Percentiles rank a stretch among this genome's conserved stretches.
Evolutionary conservation across 2,888 invertebrate species (phyloP).

Genomic region (Dastarcus helophoroides): DNA sequence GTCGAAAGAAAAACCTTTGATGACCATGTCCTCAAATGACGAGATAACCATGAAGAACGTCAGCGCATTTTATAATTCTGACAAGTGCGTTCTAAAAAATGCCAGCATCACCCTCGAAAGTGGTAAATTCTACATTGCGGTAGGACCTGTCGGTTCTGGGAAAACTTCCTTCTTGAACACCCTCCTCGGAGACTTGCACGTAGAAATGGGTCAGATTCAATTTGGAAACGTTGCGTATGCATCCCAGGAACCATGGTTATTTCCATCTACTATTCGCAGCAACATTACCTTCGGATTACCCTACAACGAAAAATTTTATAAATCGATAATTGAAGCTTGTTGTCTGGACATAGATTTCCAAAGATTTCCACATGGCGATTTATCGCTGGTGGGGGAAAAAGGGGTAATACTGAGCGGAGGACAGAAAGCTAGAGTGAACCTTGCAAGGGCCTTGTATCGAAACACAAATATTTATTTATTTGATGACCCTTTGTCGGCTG

Average conservation of each 20-base stretch:
- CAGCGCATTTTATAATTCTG: conserved; percentile 16
- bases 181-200: conserved; percentile 20
- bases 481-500: conserved; percentile 24
- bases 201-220: conserved; percentile 13
- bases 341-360: conserved; percentile 42
- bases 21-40: conserved; percentile 4
- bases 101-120: conserved; percentile 37
- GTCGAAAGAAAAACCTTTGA: conserved; percentile 39
- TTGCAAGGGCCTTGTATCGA: conserved; percentile 26
- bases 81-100: conserved; percentile 21
- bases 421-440: conserved; percentile 32
- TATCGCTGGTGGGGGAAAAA: conserved; percentile 49
- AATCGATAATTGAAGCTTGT: conserved; percentile 34
- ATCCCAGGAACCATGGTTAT: conserved; percentile 28
- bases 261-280: conserved; percentile 25
- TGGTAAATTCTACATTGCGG: conserved; percentile 32
- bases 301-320: conserved; percentile 28
- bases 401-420: conserved; percentile 53
- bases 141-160: conserved; percentile 21
- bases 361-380: conserved; percentile 27
- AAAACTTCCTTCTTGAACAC: conserved; percentile 25
- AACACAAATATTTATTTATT: conserved; percentile 26
- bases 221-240: conserved; percentile 26
- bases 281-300: conserved; percentile 32
- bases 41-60: conserved; percentile 13